Conservation (phyloP, 2,797 vertebrate species). For the Bradypus variegatus region DNA sequence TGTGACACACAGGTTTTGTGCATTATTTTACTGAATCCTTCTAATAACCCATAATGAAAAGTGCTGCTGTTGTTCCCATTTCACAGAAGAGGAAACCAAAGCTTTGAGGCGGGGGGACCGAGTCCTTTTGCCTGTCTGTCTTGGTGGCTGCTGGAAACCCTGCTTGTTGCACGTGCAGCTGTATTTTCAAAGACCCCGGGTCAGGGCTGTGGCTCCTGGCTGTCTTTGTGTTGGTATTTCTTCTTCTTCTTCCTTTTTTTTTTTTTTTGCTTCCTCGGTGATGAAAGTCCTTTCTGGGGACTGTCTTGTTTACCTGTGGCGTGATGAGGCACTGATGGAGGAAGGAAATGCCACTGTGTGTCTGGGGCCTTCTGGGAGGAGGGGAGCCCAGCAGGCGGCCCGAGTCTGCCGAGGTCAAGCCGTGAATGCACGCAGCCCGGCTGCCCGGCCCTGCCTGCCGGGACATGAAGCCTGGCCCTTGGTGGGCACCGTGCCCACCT, state of each 20-base stretch:
- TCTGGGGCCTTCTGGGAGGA: neutral
- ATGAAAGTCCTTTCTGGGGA: neutral
- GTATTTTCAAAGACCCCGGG: neutral
- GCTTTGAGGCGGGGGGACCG: neutral
- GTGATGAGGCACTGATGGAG: neutral
- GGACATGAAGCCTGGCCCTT: neutral
- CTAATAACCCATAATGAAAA: neutral
- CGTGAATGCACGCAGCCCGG: accelerated
- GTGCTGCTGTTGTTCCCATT: neutral
- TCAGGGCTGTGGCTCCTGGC: neutral
- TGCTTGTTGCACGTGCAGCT: neutral
- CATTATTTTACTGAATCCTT: neutral
- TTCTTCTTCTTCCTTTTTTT: neutral
- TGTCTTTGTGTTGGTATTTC: neutral
- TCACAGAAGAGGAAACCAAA: neutral
- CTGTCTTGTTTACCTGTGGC: neutral
- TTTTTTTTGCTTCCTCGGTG: neutral
- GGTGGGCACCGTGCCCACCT: neutral
- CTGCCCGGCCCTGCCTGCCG: neutral
- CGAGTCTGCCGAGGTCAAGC: neutral
- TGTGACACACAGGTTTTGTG: too few relatives aligned
- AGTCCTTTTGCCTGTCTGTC: neutral
- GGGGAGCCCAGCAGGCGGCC: accelerated
- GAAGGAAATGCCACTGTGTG: neutral
- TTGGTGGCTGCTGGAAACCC: neutral